phyloP scores from a whole-genome alignment of 2,888 invertebrate genomes.

The Pemphredon lugubris region DNA sequence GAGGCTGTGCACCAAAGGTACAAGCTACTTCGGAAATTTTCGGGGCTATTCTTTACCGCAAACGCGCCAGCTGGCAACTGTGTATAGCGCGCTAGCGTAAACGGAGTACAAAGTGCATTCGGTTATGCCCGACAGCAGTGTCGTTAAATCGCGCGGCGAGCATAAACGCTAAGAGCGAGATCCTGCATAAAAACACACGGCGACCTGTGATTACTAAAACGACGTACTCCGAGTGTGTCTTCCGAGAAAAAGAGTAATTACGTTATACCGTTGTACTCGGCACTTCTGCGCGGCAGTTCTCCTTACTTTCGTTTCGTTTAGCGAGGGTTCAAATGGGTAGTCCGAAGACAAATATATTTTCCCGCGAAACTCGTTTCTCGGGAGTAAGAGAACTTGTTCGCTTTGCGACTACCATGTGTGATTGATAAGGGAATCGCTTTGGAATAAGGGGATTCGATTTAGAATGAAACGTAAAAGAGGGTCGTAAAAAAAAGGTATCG shows the following conservation, averaged over 20 bases:
- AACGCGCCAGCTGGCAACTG: constrained; percentile 10
- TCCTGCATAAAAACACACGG: constrained; percentile 1
- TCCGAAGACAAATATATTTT: not conserved
- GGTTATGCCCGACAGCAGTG: not conserved
- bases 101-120: constrained; percentile 3
- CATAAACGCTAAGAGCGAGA: not conserved
- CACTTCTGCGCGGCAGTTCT: too few relatives aligned
- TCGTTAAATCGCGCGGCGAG: constrained; percentile 6
- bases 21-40: constrained; percentile 43
- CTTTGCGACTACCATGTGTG: not conserved
- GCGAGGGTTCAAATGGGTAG: not conserved
- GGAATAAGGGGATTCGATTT: not conserved
- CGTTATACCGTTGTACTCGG: constrained; percentile 23
- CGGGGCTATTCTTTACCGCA: not conserved
- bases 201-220: constrained; percentile 29
- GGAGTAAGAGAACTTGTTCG: not conserved
- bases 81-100: not conserved
- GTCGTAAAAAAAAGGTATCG: too few relatives aligned
- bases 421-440: not conserved
- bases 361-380: not conserved
- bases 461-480: too few relatives aligned
- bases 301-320: not conserved
- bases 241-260: constrained; percentile 20
- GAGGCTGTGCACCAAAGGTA: constrained; percentile 20
- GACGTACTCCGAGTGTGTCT: not conserved